Conservation (phyloP, 2,888 invertebrate species). For the Globia sparganii region DNA sequence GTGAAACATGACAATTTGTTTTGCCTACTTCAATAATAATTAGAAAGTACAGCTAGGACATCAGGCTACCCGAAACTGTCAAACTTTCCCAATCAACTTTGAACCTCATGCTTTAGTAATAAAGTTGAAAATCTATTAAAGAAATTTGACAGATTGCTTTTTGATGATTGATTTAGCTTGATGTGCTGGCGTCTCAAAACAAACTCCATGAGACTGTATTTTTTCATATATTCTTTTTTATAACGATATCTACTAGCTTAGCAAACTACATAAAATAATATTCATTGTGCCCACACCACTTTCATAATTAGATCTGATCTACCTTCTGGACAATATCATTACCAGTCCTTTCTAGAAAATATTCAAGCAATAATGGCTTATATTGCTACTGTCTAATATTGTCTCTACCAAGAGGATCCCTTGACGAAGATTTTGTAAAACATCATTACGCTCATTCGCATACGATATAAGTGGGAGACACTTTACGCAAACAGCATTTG, state of each 20-base stretch:
- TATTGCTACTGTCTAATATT: constrained; percentile 13
- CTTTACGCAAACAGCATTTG: constrained; percentile 41
- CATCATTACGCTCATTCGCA: constrained; percentile 33
- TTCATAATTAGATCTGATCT: constrained; percentile 2
- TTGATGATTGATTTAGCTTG: too few species aligned
- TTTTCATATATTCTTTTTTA: not conserved
- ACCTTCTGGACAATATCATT: constrained; percentile 5
- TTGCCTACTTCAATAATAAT: not conserved
- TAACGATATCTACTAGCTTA: too few species aligned
- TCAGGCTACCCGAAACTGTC: too few species aligned
- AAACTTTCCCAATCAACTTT: too few species aligned
- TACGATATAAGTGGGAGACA: constrained; percentile 38
- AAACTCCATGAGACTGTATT: too few species aligned
- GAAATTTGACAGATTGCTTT: too few species aligned
- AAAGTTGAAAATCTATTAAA: too few species aligned
- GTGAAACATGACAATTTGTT: not conserved
- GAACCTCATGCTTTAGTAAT: too few species aligned
- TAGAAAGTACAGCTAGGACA: too few species aligned
- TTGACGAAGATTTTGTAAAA: constrained; percentile 35
- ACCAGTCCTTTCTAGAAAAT: constrained; percentile 12
- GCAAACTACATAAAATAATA: not conserved
- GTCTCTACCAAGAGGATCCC: constrained; percentile 31
- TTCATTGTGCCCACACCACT: not conserved
- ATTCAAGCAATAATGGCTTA: constrained; percentile 18
- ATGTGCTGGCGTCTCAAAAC: too few species aligned